These are phyloP conservation scores for Actinia tenebrosa DNA, from an alignment of 64 coral and sea anemone species.

Conservation along the genomic window DNA sequence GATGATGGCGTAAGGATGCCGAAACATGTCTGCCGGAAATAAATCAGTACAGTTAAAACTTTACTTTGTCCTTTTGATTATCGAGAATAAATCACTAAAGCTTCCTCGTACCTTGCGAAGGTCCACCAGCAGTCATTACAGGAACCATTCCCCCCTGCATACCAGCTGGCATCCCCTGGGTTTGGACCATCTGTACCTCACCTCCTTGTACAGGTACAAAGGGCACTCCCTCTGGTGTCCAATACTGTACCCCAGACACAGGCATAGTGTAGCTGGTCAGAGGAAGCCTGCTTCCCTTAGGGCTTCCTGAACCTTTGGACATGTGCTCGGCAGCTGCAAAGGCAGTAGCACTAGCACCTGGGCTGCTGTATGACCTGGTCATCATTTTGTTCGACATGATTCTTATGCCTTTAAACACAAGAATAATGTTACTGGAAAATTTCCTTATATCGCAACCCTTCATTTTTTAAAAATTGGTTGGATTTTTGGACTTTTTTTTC, in stretches of 20 bases:
- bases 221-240: conserved; percentile 46
- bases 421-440: not conserved
- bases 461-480: no score
- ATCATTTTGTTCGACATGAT: conserved; percentile 55
- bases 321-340: conserved; percentile 11
- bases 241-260: conserved; percentile 38
- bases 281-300: conserved; percentile 8
- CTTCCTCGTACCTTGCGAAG: not conserved
- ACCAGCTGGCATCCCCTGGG: conserved; percentile 23
- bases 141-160: conserved; percentile 52
- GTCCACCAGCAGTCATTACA: conserved; percentile 24
- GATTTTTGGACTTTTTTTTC: no score
- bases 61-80: no score
- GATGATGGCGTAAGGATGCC: no score
- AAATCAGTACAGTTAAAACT: no score
- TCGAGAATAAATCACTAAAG: no score
- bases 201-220: conserved; percentile 30
- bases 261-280: not conserved
- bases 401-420: conserved; percentile 23
- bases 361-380: conserved; percentile 36
- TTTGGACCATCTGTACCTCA: conserved; percentile 30
- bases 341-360: conserved; percentile 30
- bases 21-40: no score
- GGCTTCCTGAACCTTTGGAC: not conserved
- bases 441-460: not conserved